These are phyloP conservation scores for Drosophila punjabiensis DNA, from an alignment of 1,140 invertebrate species.

Conservation along the genomic window DNA sequence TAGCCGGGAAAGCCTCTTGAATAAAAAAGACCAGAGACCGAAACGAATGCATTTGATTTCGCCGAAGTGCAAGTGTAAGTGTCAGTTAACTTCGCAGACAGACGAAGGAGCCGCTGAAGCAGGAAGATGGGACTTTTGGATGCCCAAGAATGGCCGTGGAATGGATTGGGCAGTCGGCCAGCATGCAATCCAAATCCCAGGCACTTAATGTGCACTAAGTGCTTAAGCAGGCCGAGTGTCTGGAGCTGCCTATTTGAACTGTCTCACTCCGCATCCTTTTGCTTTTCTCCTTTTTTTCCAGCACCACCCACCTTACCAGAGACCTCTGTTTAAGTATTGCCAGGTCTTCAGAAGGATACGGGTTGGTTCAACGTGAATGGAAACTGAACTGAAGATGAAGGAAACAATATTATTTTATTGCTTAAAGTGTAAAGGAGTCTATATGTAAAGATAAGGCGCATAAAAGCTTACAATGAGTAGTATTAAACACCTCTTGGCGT, in stretches of 20 bases:
- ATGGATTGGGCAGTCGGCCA: conserved; percentile 55
- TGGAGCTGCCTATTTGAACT: conserved; percentile 37
- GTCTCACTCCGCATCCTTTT: neutral
- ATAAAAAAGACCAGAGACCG: conserved; percentile 23
- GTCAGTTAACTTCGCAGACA: conserved; percentile 31
- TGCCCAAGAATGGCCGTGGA: conserved; percentile 21
- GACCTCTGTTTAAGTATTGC: neutral
- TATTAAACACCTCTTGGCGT: too few species aligned
- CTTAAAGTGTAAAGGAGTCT: neutral
- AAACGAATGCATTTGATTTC: conserved; percentile 59
- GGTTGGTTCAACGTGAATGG: too few species aligned
- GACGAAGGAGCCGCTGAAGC: conserved; percentile 10
- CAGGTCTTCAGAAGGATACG: neutral
- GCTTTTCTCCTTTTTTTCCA: too few species aligned
- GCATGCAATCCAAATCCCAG: conserved; percentile 51
- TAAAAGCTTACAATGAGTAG: too few species aligned
- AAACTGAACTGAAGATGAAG: neutral
- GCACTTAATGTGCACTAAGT: conserved; percentile 67
- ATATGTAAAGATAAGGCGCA: too few species aligned
- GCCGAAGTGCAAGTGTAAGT: conserved; percentile 18
- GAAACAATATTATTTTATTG: neutral
- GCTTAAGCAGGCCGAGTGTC: conserved; percentile 60
- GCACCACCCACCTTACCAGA: conserved; percentile 1
- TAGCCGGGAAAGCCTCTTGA: conserved; percentile 14
- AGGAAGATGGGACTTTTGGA: conserved; percentile 8